Evolutionary conservation across 2,797 vertebrate genomes (phyloP).

Genomic region (Thalassophryne amazonica): DNA sequence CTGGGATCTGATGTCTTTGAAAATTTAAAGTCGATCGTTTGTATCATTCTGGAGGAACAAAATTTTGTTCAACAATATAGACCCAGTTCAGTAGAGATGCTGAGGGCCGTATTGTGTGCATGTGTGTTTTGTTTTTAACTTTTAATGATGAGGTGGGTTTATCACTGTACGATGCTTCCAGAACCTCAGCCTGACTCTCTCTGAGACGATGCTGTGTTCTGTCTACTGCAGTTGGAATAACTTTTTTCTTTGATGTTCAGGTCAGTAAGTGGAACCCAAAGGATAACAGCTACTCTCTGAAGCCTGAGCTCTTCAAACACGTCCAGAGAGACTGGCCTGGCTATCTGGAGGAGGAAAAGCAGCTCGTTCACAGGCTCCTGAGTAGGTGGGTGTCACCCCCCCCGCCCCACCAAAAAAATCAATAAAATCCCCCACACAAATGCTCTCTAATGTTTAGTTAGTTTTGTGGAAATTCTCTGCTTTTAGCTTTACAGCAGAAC

Average conservation of each 20-base stretch:
- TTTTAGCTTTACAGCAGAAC: no score
- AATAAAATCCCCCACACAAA: no score
- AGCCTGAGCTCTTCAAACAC: constrained; percentile 73
- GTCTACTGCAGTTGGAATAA: constrained; percentile 8
- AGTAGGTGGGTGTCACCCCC: constrained; percentile 60
- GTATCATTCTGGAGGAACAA: constrained; percentile 29
- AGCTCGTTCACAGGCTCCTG: constrained; percentile 72
- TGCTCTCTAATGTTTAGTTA: neutral
- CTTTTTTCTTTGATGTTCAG: constrained; percentile 50
- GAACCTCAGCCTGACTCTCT: constrained; percentile 2
- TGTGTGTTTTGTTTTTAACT: constrained; percentile 15
- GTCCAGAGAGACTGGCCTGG: constrained; percentile 77
- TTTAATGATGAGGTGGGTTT: neutral
- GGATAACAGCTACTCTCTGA: constrained; percentile 77
- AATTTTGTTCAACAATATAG: constrained; percentile 17
- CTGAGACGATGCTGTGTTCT: neutral
- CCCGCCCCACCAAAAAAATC: no score
- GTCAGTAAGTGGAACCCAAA: constrained; percentile 74
- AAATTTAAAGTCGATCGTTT: constrained; percentile 43
- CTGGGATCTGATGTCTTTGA: constrained; percentile 43
- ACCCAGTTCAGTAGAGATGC: neutral
- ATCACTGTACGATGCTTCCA: neutral
- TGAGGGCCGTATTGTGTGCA: no score
- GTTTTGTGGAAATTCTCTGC: no score
- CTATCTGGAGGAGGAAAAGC: constrained; percentile 76